Percentiles rank a stretch among this genome's conserved stretches.
Conservation (phyloP, 2,888 invertebrate genomes). For the Phoronis australis region DNA sequence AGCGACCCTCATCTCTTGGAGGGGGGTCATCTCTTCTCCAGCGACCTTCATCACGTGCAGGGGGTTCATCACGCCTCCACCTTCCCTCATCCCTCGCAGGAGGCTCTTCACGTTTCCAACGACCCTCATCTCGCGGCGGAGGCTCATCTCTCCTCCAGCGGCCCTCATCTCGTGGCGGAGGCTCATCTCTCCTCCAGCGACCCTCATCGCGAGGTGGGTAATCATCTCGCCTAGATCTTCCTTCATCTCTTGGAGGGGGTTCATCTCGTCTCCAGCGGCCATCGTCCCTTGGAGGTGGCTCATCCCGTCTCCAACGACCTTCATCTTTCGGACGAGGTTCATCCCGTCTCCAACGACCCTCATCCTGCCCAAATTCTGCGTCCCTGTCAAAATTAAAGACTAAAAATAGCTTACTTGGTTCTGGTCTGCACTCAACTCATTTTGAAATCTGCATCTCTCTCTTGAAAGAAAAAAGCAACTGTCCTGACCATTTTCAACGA, state of each 20-base stretch:
- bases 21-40: constrained; percentile 8
- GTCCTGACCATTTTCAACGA: no score
- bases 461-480: no score
- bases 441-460: no score
- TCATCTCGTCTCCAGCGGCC: constrained; percentile 7
- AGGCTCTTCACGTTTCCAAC: constrained; percentile 4
- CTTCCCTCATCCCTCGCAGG: constrained; percentile 4
- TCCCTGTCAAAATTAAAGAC: no score
- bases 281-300: constrained; percentile 10
- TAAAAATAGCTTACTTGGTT: not conserved
- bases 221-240: constrained; percentile 11
- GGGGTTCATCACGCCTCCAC: constrained; percentile 8
- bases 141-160: constrained; percentile 12
- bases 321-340: not conserved
- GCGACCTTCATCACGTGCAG: constrained; percentile 14
- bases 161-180: not conserved
- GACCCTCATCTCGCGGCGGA: constrained; percentile 7
- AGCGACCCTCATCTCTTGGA: not conserved
- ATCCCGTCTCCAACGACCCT: not conserved
- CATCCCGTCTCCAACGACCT: constrained; percentile 4
- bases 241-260: no score
- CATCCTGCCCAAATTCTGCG: not conserved
- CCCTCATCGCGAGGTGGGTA: not conserved
- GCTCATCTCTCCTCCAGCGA: no score
- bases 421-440: no score